Percentiles rank a stretch among this genome's conserved stretches.
Evolutionary conservation across 2,888 invertebrate species (phyloP).

Genomic region (Plagodis pulveraria): DNA sequence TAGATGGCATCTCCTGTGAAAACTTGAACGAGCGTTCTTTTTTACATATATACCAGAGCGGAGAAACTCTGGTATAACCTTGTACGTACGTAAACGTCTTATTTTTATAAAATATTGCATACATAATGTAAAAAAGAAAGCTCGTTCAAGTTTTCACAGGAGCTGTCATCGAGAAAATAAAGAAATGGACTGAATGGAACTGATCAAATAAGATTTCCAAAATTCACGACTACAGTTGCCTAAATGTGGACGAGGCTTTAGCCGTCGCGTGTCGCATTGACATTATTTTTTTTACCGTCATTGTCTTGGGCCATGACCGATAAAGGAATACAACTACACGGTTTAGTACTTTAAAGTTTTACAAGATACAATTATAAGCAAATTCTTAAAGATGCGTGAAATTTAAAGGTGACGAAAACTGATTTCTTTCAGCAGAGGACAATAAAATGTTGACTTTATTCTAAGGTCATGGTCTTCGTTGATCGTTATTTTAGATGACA

Average conservation of each 20-base stretch:
- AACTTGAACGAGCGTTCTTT: no score
- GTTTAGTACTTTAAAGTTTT: conserved; percentile 3
- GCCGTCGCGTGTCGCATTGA: conserved; percentile 19
- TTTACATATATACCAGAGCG: no score
- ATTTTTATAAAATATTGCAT: no score
- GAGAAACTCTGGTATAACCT: no score
- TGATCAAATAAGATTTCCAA: not conserved
- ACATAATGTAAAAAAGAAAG: no score
- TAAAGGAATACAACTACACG: conserved; percentile 6
- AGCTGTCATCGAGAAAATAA: no score
- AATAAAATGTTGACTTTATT: no score
- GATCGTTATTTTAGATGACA: not conserved
- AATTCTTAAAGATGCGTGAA: conserved; percentile 5
- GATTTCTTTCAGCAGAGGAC: conserved; percentile 3
- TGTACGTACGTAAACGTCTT: no score
- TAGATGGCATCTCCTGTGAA: no score
- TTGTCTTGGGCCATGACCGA: conserved; percentile 31
- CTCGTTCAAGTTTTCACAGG: no score
- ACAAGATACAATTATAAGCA: conserved; percentile 4
- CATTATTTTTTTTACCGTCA: conserved; percentile 26
- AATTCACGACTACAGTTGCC: not conserved
- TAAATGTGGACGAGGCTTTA: not conserved
- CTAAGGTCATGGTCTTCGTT: no score
- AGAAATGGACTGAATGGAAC: no score
- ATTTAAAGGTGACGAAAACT: conserved; percentile 6